These are phyloP conservation scores for Sciurus niger DNA, from an alignment of 2,113 vertebrate species.

Conservation along the genomic window DNA sequence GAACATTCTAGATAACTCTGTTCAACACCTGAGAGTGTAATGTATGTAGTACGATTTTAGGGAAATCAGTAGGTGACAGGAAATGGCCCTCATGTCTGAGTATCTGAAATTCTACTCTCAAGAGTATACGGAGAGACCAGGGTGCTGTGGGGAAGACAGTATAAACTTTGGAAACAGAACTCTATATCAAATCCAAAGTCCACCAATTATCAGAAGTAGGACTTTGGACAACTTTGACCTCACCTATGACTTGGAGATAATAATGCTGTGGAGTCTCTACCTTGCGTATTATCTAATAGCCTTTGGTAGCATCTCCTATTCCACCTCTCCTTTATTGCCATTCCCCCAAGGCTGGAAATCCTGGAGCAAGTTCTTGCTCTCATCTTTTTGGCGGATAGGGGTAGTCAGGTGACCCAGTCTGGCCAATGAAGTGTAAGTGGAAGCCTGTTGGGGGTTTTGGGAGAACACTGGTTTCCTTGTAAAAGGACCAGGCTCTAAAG, in stretches of 20 bases:
- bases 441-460: not conserved
- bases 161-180: not conserved
- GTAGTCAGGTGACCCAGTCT: not conserved
- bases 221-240: not conserved
- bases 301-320: not conserved
- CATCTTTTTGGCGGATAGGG: not conserved
- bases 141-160: not conserved
- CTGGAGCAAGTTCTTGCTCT: not conserved
- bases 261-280: not conserved
- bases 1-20: not conserved
- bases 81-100: not conserved
- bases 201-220: not conserved
- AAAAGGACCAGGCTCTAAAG: not conserved
- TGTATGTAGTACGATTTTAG: not conserved
- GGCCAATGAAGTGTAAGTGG: not conserved
- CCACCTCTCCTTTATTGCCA: not conserved
- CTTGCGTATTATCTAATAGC: too few relatives aligned
- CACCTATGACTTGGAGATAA: not conserved
- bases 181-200: not conserved
- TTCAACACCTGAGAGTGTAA: not conserved
- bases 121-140: not conserved
- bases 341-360: not conserved
- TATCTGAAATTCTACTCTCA: slow-evolving; percentile 3
- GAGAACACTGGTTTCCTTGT: not conserved
- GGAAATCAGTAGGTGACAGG: not conserved